Evolutionary conservation across 2,888 invertebrate species (phyloP).

Genomic region (Papilio elwesi): DNA sequence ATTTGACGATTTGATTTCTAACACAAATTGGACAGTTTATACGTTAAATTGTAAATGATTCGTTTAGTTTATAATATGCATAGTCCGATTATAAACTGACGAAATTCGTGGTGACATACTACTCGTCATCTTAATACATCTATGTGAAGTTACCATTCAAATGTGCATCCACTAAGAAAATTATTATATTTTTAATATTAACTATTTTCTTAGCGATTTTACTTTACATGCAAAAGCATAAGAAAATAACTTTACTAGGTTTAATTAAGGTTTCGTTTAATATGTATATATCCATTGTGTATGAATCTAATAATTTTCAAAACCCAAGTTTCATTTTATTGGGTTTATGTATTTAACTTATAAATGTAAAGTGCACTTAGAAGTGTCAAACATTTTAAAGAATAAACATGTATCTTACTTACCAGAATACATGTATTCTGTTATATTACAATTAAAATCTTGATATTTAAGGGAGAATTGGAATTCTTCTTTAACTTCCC

Average conservation of each 20-base stretch:
- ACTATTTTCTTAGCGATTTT: not conserved
- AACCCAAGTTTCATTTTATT: not conserved
- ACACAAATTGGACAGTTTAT: too few species aligned
- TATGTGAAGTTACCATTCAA: not conserved
- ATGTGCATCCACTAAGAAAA: not conserved
- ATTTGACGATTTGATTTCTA: too few species aligned
- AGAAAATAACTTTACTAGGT: not conserved
- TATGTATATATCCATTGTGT: not conserved
- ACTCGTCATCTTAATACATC: too few species aligned
- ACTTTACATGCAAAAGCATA: not conserved
- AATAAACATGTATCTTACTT: too few species aligned
- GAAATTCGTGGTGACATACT: too few species aligned
- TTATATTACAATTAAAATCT: too few species aligned
- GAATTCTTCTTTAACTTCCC: conserved; percentile 5
- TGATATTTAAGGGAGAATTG: not conserved
- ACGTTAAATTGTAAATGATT: too few species aligned
- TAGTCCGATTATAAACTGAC: too few species aligned
- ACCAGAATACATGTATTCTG: too few species aligned
- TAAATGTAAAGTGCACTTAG: too few species aligned
- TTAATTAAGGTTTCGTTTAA: not conserved
- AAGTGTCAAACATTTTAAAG: too few species aligned
- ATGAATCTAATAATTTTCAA: not conserved
- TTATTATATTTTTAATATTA: not conserved
- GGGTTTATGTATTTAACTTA: not conserved
- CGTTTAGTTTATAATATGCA: too few species aligned